A percentile compares a stretch with the other conserved stretches of the same genome.
Evolutionary conservation across 1,140 invertebrate species (phyloP).

Genomic region (Neotoxoptera formosana): DNA sequence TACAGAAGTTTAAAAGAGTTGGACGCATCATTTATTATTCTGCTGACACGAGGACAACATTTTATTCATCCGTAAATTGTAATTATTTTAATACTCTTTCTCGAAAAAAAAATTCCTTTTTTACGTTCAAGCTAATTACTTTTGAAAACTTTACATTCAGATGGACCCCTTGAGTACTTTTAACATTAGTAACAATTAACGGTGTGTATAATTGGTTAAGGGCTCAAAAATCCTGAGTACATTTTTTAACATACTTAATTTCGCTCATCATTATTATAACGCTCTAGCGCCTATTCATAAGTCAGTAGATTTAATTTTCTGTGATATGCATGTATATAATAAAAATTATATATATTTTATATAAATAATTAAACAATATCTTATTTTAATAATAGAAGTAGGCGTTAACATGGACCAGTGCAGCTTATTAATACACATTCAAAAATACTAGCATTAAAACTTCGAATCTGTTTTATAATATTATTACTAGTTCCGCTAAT

Average conservation of each 20-base stretch:
- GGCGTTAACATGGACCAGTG: constrained; percentile 18
- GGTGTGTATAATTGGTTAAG: constrained; percentile 35
- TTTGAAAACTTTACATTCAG: not conserved
- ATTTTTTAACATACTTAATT: constrained; percentile 16
- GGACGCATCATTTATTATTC: constrained; percentile 12
- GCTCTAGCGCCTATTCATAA: constrained; percentile 39
- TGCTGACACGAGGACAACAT: not conserved
- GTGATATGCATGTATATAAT: constrained; percentile 28
- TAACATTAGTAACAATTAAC: constrained; percentile 20
- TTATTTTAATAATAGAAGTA: constrained; percentile 43
- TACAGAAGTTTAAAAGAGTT: not conserved
- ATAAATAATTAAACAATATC: not conserved
- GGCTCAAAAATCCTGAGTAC: not conserved
- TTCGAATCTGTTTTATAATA: not conserved
- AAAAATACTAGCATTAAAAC: not conserved
- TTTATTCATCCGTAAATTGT: constrained; percentile 19
- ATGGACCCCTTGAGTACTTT: not conserved
- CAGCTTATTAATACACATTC: not conserved
- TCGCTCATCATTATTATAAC: constrained; percentile 4
- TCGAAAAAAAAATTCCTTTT: not conserved
- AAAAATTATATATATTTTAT: constrained; percentile 5
- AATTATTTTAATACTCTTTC: not conserved
- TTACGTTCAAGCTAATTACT: constrained; percentile 14
- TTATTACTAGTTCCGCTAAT: not conserved
- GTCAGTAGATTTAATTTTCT: constrained; percentile 43